Percentiles rank a stretch among this genome's conserved stretches.
Evolutionary conservation across 2,888 invertebrate species (phyloP).

Genomic region (Dasypolia templi): DNA sequence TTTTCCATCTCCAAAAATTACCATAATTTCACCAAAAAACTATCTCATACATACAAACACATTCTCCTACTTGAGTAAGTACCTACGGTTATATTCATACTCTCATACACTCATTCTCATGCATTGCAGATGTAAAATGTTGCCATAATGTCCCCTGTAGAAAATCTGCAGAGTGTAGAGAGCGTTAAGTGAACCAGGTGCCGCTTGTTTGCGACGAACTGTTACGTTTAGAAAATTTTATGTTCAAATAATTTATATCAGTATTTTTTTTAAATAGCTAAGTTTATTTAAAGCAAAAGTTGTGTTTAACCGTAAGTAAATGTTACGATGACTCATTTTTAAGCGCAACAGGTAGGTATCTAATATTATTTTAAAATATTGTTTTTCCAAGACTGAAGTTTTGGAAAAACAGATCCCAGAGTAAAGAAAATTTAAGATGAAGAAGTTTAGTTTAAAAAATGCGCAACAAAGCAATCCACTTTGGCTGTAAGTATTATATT

Average conservation of each 20-base stretch:
- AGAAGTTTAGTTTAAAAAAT: too few relatives aligned
- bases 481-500: too few relatives aligned
- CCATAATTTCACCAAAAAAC: neutral
- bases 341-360: too few relatives aligned
- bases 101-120: conserved; percentile 38
- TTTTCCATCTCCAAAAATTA: too few relatives aligned
- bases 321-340: too few relatives aligned
- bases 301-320: too few relatives aligned
- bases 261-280: neutral
- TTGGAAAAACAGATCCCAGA: too few relatives aligned
- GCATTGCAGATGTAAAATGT: conserved; percentile 81
- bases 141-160: conserved; percentile 69
- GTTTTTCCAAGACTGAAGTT: too few relatives aligned
- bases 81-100: conserved; percentile 32
- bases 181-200: conserved; percentile 69
- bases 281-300: too few relatives aligned
- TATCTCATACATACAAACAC: conserved; percentile 12
- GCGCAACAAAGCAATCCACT: too few relatives aligned
- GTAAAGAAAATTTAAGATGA: too few relatives aligned
- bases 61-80: conserved; percentile 16
- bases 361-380: too few relatives aligned
- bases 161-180: conserved; percentile 71
- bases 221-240: neutral
- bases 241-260: neutral
- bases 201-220: conserved; percentile 67